phyloP scores from a whole-genome alignment of 2,888 invertebrate species.

The Nycteola revayana region DNA sequence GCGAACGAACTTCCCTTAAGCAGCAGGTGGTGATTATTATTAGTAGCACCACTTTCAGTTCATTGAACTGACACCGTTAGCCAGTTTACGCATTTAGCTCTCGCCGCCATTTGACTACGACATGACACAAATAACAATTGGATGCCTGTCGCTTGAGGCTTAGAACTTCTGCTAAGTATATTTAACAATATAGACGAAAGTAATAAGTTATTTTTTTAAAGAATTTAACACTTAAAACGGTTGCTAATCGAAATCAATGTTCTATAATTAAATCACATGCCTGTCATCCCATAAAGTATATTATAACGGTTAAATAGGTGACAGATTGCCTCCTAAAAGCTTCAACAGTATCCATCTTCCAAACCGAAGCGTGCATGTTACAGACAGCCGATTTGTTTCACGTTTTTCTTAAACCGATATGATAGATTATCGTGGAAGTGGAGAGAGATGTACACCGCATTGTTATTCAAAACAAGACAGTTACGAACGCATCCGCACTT shows the following conservation, averaged over 20 bases:
- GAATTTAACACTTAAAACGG: no score
- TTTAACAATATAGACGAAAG: no score
- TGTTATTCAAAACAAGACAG: conserved; percentile 59
- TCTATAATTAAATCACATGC: no score
- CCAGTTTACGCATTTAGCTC: conserved; percentile 71
- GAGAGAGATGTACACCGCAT: conserved; percentile 48
- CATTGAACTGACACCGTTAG: conserved; percentile 78
- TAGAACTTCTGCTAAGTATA: not conserved
- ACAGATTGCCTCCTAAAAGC: no score
- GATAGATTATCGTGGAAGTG: conserved; percentile 14
- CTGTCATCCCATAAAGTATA: no score
- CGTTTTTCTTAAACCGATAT: conserved; percentile 16
- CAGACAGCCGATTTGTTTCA: conserved; percentile 14
- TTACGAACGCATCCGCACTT: conserved; percentile 48
- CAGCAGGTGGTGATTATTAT: conserved; percentile 74
- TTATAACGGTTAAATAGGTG: no score
- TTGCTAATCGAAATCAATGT: no score
- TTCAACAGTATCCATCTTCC: no score
- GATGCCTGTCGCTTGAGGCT: conserved; percentile 49
- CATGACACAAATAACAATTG: conserved; percentile 77
- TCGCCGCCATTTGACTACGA: conserved; percentile 53
- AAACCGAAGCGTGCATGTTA: conserved; percentile 5
- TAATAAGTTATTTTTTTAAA: no score
- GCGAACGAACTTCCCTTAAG: conserved; percentile 55
- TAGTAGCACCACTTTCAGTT: conserved; percentile 70